Conservation (phyloP, 2,888 invertebrate genomes). For the Endotricha flammealis region DNA sequence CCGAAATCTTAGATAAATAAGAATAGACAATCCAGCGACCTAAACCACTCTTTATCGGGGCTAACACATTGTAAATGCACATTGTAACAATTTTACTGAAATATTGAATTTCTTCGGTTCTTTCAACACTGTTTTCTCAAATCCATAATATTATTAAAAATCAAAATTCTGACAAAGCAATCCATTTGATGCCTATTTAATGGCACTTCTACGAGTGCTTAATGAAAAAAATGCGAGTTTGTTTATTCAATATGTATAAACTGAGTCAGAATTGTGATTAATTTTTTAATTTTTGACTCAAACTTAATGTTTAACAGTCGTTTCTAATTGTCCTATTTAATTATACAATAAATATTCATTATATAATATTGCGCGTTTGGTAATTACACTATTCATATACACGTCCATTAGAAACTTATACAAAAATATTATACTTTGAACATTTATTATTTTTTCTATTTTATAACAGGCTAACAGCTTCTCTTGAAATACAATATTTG, state of each 20-base stretch:
- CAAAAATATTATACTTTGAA: conserved; percentile 4
- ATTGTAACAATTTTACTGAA: no score
- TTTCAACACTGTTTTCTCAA: no score
- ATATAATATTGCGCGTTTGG: conserved; percentile 1
- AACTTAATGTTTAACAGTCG: conserved; percentile 6
- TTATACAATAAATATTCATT: background rate
- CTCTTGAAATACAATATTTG: background rate
- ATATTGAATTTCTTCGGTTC: no score
- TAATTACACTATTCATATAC: conserved; percentile 1
- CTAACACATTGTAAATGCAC: no score
- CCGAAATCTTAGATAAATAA: no score
- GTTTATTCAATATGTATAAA: background rate
- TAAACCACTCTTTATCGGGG: no score
- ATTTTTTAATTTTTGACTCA: background rate
- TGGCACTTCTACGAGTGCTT: no score
- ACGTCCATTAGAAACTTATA: conserved; percentile 2
- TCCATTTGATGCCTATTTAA: no score
- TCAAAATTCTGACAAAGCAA: no score
- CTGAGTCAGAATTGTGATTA: background rate
- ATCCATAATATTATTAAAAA: no score
- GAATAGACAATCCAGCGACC: no score
- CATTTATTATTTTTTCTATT: background rate
- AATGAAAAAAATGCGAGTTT: background rate
- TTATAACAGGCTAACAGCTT: background rate
- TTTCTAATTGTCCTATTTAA: conserved; percentile 2